A percentile compares a stretch with the other conserved stretches of the same genome.
phyloP scores from a whole-genome alignment of 2,888 invertebrate species.

The Onthophagus sagittarius region DNA sequence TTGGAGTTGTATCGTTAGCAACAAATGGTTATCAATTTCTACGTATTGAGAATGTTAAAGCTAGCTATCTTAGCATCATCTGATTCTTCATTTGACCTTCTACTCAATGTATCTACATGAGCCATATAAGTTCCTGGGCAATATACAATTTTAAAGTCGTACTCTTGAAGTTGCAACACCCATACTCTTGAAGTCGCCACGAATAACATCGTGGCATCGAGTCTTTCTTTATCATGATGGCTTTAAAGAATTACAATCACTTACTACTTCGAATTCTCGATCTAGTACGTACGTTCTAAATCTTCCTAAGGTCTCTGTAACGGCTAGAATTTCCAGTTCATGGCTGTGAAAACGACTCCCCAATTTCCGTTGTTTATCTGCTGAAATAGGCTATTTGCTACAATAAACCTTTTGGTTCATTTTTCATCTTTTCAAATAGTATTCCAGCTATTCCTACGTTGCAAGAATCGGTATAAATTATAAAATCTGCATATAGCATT shows the following conservation, averaged over 20 bases:
- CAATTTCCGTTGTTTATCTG: constrained; percentile 34
- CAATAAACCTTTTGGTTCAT: constrained; percentile 25
- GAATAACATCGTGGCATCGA: constrained; percentile 29
- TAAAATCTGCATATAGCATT: too few species aligned
- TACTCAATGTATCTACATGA: too few species aligned
- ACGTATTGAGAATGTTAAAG: too few species aligned
- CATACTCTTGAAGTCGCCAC: constrained; percentile 13
- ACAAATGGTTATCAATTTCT: too few species aligned
- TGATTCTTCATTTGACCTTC: too few species aligned
- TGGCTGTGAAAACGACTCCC: constrained; percentile 38
- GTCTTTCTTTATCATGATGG: constrained; percentile 13
- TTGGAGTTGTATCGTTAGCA: too few species aligned
- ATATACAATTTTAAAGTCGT: too few species aligned
- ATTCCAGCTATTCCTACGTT: constrained; percentile 31
- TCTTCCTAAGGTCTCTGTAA: constrained; percentile 38
- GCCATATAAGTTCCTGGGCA: too few species aligned
- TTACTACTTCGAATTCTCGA: constrained; percentile 28
- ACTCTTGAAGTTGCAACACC: too few species aligned
- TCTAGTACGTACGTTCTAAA: constrained; percentile 38
- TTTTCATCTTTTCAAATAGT: constrained; percentile 28
- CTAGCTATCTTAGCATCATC: background rate
- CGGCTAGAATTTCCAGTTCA: constrained; percentile 40
- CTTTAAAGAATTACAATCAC: constrained; percentile 29
- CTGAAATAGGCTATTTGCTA: constrained; percentile 33
- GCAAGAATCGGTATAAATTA: constrained; percentile 36